Evolutionary conservation across 2,888 invertebrate genomes (phyloP), one percentile per base, ranked within the genome.

Genomic region (Malthinus flaveolus): DNA sequence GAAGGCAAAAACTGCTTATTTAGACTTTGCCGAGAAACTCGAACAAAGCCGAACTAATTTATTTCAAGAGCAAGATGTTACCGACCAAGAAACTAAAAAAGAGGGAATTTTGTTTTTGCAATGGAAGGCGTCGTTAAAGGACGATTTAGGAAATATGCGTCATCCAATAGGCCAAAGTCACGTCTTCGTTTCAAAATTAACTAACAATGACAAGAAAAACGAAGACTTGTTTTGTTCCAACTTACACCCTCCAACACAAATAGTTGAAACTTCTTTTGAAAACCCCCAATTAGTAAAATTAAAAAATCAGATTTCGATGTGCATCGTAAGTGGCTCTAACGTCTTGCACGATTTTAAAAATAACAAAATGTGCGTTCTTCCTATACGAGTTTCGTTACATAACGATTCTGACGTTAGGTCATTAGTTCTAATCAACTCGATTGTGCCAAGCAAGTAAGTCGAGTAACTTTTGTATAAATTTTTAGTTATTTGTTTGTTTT

Each of bases 151-250:
- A 32, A 75, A 78, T 33, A 83, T 81, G 37, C 81, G 83, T 55
- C 78, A 81, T 5, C 84, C 85, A 7, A 76, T 85, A 48, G 91
- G 91, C 0, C 91, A 91, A 68, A 89, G 87, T 70, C 86, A 86
- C 89, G 11, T 85, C 85, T 70, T 60, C 13, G 60, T 58, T 32
- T 46, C 64, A 39, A 58, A 47, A 49, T 81, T 78, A 15, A 71
- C 73, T 31, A 71, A 80, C 35, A 72, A 67, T 50, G 76, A 76
- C 48, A 63, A 73, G 1, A 45, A 68, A 76, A 77, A 47, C 61
- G 71, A 69, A 73, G 73, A n/a, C 80, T 79, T n/a, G 73, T 78
- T 45, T 68, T n/a, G 83, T 13, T 80, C 78, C 32, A 76, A 82
- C 5, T 79, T 78, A 4, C 80, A 80, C 1, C 70, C 66, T 12